A percentile compares a stretch with the other conserved stretches of the same genome.
Evolutionary conservation across 2,888 invertebrate genomes (phyloP).

Genomic region (Neoitamus cyanurus): DNA sequence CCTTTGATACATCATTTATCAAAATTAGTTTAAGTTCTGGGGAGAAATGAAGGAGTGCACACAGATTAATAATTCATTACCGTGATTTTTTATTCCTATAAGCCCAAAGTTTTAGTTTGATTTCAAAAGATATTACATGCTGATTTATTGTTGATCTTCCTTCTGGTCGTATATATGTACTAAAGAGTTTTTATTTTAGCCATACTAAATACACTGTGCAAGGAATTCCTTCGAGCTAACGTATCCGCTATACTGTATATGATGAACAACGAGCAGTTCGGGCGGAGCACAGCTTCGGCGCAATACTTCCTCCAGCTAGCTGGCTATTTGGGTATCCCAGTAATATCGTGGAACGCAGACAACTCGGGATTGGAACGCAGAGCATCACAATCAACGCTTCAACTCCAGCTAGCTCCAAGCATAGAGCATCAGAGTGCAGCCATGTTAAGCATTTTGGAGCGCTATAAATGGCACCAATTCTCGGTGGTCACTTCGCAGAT

Average conservation of each 20-base stretch:
- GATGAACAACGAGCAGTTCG: slow-evolving; percentile 95
- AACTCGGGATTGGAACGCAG: slow-evolving; percentile 87
- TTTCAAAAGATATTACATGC: too few relatives aligned
- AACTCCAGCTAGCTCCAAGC: slow-evolving; percentile 94
- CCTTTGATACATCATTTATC: too few relatives aligned
- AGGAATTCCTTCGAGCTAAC: slow-evolving; percentile 88
- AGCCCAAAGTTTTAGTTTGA: too few relatives aligned
- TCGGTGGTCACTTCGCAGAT: slow-evolving; percentile 93
- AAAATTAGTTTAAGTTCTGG: too few relatives aligned
- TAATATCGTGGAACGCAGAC: slow-evolving; percentile 97
- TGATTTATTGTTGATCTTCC: too few relatives aligned
- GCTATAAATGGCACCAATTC: slow-evolving; percentile 97
- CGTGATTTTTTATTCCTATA: too few relatives aligned
- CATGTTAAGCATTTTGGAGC: slow-evolving; percentile 92
- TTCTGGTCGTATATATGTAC: too few relatives aligned
- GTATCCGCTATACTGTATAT: slow-evolving; percentile 93
- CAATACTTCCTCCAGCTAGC: slow-evolving; percentile 94
- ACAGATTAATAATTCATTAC: too few relatives aligned
- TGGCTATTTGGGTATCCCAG: slow-evolving; percentile 94
- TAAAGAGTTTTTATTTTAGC: slow-evolving; percentile 69
- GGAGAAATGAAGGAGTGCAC: too few relatives aligned
- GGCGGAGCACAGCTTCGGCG: slow-evolving; percentile 91
- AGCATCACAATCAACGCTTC: slow-evolving; percentile 88
- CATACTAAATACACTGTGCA: slow-evolving; percentile 87
- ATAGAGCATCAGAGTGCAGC: slow-evolving; percentile 95